Conservation (phyloP, 1,140 invertebrate genomes). For the Magallana angulata region DNA sequence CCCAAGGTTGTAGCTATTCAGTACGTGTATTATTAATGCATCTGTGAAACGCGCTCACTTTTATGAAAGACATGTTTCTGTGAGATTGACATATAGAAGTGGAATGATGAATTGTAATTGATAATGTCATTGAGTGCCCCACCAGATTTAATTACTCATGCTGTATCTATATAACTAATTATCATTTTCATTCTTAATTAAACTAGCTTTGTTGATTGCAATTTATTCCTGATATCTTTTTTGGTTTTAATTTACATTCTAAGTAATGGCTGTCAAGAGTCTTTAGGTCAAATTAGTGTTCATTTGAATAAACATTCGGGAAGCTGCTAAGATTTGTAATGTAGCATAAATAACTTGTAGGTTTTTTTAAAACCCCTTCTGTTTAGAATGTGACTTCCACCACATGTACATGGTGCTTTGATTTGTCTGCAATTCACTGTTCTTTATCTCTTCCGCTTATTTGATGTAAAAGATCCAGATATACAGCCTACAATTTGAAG, state of each 20-base stretch:
- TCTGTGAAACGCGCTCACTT: neutral
- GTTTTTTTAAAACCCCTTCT: neutral
- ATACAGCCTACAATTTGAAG: constrained; percentile 11
- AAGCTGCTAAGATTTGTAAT: no score
- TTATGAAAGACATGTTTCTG: neutral
- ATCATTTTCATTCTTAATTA: no score
- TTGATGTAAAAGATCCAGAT: constrained; percentile 34
- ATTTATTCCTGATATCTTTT: no score
- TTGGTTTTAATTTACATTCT: no score
- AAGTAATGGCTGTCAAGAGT: no score
- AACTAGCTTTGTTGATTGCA: no score
- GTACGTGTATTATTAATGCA: neutral
- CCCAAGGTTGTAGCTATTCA: neutral
- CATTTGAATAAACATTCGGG: no score
- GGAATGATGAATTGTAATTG: neutral
- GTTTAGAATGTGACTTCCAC: neutral
- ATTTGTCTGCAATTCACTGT: constrained; percentile 11
- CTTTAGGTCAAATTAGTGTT: no score
- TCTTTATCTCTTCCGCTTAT: constrained; percentile 32
- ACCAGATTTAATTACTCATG: no score
- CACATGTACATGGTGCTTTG: constrained; percentile 12
- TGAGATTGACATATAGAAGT: neutral
- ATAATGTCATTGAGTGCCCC: no score
- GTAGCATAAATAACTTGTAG: no score
- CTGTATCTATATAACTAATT: no score